Evolutionary conservation across 2,888 invertebrate species (phyloP), one percentile per base, ranked within the genome.

Genomic region (Euclidia mi): DNA sequence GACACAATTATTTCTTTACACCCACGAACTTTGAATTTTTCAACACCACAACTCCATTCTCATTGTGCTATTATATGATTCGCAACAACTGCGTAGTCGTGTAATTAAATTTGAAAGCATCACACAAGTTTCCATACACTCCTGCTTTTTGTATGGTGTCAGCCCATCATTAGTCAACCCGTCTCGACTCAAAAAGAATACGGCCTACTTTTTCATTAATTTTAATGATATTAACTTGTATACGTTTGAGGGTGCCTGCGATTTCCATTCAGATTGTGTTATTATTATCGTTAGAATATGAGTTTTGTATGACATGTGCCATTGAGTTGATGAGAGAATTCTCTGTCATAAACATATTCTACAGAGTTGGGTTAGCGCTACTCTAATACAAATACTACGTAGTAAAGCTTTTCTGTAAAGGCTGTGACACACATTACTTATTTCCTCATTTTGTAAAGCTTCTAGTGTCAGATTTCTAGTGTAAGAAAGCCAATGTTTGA

Each of bases 191-290:
- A 76, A 73, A 65, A 37, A 32, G 17, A 45, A 15, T 28, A 40
- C 17, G 37, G 45, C 34, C 35, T 28, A 35, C 44, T 47, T 59
- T 59, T 73, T 71, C 64, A 71, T 76, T 78, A 64, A 71, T 74
- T 78, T 71, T 71, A 70, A 71, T 78, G 63, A 71, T 41, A 67
- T 47, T 44, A 56, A 43, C 56, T 50, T 32, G 17, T 42, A 48
- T 38, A 35, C 18, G n/a, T 40, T 38, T 32, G 31, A 25, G n/a
- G 14, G 11, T n/a, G n/a, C n/a, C n/a, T n/a, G n/a, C n/a, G n/a
- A n/a, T n/a, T n/a, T n/a, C n/a, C n/a, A n/a, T n/a, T n/a, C n/a
- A n/a, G n/a, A n/a, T n/a, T n/a, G n/a, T n/a, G n/a, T n/a, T n/a
- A n/a, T n/a, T n/a, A n/a, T n/a, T n/a, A n/a, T n/a, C n/a, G n/a